Evolutionary conservation across 2,797 vertebrate genomes (phyloP).

Genomic region (Tapera naevia): DNA sequence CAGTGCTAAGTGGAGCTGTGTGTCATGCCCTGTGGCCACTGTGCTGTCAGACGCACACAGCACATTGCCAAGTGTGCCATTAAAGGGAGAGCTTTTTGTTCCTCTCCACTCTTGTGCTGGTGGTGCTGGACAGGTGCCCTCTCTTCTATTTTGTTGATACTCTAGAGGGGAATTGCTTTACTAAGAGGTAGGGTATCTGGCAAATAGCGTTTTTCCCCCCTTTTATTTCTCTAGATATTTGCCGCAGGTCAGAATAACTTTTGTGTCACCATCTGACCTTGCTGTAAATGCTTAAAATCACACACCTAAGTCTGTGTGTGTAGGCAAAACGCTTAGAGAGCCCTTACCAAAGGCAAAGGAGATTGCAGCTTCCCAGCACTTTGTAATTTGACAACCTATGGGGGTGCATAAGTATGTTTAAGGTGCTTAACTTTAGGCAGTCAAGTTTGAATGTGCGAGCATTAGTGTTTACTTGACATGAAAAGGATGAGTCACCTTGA

Average conservation of each 20-base stretch:
- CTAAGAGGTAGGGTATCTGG: background rate
- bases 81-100: background rate
- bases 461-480: constrained; percentile 5
- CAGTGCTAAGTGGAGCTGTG: background rate
- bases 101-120: background rate
- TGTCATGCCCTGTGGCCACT: background rate
- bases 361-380: background rate
- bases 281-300: background rate
- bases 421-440: constrained; percentile 7
- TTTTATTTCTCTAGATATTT: background rate
- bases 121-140: background rate
- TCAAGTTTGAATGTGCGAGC: background rate
- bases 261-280: background rate
- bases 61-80: constrained; percentile 6
- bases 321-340: background rate
- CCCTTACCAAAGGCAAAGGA: background rate
- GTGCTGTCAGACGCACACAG: background rate
- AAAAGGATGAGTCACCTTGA: constrained; percentile 40
- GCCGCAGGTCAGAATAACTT: background rate
- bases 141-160: background rate
- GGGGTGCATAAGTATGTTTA: background rate
- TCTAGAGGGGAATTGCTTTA: background rate
- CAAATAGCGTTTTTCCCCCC: background rate
- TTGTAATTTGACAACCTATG: background rate
- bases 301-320: background rate